Evolutionary conservation across 2,113 vertebrate species (phyloP), one percentile per base, ranked within the genome.

Genomic region (Vulpes ferrilata): DNA sequence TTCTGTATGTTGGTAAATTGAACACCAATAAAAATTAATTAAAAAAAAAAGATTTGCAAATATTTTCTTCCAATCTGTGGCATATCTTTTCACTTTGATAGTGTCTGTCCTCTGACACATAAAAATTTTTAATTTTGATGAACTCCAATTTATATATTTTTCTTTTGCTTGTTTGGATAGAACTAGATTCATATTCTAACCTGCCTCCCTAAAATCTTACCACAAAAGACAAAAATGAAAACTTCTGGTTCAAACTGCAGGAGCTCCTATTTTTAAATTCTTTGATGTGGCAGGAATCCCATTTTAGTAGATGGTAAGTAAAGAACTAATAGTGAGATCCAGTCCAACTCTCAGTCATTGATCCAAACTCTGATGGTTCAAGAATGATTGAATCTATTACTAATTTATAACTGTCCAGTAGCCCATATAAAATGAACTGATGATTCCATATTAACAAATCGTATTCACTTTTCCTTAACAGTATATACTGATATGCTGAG

Each of bases 191-290:
- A 96, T 30, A 79, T 65, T 92, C 23, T 73, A 84, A 84, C 79
- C 22, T 69, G 81, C 51, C 19, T 76, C 65, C 48, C 35, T 60
- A 74, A 86, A 90, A 87, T 95, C 32, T 81, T 80, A 74, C 35
- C 43, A 88, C 19, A 92, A 82, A 94, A 92, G 48, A 59, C 55
- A 97, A 81, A 95, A 95, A 38, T 51, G 9, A 38, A 86, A 67
- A 76, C 38, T 67, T 81, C 51, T 43, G 25, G 59, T 69, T 90
- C 22, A 87, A 53, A 85, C 11, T 71, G 85, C 64, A 86, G 86
- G 9, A 88, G 88, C 3, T 51, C 8, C 27, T 64, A 65, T 78
- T 69, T 35, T 64, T 89, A 55, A 53, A 79, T 78, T 82, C 11
- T 81, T 65, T 86, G 35, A 80, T 38, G 30, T 65, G 30, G 62